Conservation (phyloP, 2,113 vertebrate species). For the Rhinogobius similis region DNA sequence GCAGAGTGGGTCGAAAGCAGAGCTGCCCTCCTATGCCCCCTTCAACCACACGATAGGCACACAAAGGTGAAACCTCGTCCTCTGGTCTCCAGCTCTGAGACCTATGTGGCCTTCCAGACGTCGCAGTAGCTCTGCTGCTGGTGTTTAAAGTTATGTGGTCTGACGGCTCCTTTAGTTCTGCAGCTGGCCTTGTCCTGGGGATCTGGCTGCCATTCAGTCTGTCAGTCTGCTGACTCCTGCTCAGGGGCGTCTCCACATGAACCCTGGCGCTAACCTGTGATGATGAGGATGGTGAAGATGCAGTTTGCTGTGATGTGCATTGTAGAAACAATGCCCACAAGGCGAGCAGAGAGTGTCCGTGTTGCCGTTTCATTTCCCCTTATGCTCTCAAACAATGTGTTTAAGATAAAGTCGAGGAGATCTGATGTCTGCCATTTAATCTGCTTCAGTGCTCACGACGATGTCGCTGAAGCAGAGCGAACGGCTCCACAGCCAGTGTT, state of each 20-base stretch:
- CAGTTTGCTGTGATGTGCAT: slow-evolving; percentile 52
- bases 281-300: slow-evolving; percentile 33
- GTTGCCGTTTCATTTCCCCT: slow-evolving; percentile 61
- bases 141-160: slow-evolving; percentile 29
- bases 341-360: slow-evolving; percentile 51
- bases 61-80: slow-evolving; percentile 56
- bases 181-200: slow-evolving; percentile 33
- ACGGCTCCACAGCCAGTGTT: slow-evolving; percentile 30
- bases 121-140: slow-evolving; percentile 40
- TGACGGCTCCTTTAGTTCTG: slow-evolving; percentile 36
- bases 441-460: slow-evolving; percentile 35
- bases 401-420: slow-evolving; percentile 30
- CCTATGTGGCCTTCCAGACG: slow-evolving; percentile 21
- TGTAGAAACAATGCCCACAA: slow-evolving; percentile 57
- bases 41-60: slow-evolving; percentile 74
- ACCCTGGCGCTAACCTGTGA: slow-evolving; percentile 36
- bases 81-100: slow-evolving; percentile 47
- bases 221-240: slow-evolving; percentile 26
- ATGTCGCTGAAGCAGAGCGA: slow-evolving; percentile 12
- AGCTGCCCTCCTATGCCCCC: slow-evolving; percentile 74
- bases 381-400: slow-evolving; percentile 43
- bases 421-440: slow-evolving; percentile 58
- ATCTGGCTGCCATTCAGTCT: slow-evolving; percentile 36
- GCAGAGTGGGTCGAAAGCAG: slow-evolving; percentile 83
- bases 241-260: slow-evolving; percentile 20